A percentile compares a stretch with the other conserved stretches of the same genome.
These are phyloP conservation scores for Cybosia mesomella DNA, from an alignment of 2,888 invertebrate species.

Conservation along the genomic window DNA sequence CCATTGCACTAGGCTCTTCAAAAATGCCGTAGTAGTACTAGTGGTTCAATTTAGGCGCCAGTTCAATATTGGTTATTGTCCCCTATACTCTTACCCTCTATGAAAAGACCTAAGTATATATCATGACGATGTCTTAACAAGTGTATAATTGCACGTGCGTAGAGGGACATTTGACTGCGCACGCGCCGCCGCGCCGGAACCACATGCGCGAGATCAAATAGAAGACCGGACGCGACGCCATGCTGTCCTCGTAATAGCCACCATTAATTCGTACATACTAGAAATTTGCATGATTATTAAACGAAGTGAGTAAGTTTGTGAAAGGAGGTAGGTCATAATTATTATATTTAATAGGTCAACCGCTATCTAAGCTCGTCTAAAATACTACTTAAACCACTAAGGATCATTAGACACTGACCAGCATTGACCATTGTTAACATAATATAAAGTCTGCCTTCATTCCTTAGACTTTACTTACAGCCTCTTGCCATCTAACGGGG, in stretches of 20 bases:
- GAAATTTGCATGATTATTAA: conserved; percentile 6
- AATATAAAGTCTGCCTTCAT: too few species aligned
- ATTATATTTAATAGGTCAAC: neutral
- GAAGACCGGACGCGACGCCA: conserved; percentile 56
- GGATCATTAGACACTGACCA: too few species aligned
- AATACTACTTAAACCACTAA: too few species aligned
- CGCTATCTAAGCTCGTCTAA: neutral
- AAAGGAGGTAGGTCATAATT: neutral
- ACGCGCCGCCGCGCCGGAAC: conserved; percentile 48
- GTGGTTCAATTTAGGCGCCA: too few species aligned
- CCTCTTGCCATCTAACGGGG: too few species aligned
- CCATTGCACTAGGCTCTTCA: too few species aligned
- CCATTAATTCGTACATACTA: conserved; percentile 10
- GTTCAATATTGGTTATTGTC: too few species aligned
- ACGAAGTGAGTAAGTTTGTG: neutral
- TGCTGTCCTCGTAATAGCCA: conserved; percentile 20
- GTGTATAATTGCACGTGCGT: conserved; percentile 43
- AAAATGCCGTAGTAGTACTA: too few species aligned
- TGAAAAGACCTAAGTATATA: neutral
- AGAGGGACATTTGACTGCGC: conserved; percentile 28
- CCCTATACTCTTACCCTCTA: too few species aligned
- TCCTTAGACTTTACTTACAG: too few species aligned
- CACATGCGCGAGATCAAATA: conserved; percentile 61
- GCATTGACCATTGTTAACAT: too few species aligned
- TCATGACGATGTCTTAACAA: conserved; percentile 8